A percentile compares a stretch with the other conserved stretches of the same genome.
Evolutionary conservation across 2,888 invertebrate species (phyloP).

Genomic region (Macaria notata): DNA sequence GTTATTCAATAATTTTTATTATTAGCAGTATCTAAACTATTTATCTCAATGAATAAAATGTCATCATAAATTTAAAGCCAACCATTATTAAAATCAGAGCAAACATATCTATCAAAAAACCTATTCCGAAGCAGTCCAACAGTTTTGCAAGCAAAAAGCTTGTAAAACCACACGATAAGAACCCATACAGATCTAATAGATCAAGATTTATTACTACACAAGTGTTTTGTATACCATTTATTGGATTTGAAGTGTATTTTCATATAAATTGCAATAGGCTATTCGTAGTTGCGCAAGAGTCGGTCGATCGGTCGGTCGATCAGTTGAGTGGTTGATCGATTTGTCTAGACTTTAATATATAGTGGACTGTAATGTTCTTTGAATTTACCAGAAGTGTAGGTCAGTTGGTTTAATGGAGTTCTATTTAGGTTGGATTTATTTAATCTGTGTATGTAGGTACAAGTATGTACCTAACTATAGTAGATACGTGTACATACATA

Average conservation of each 20-base stretch:
- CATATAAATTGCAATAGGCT: constrained; percentile 31
- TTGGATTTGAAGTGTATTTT: constrained; percentile 32
- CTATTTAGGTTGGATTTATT: too few species aligned
- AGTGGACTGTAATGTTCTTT: constrained; percentile 5
- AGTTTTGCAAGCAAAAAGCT: constrained; percentile 25
- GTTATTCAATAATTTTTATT: too few species aligned
- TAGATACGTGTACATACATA: too few species aligned
- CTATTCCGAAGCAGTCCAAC: not conserved
- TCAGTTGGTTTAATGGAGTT: not conserved
- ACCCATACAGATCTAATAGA: constrained; percentile 28
- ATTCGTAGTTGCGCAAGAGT: constrained; percentile 30
- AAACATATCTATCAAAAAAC: too few species aligned
- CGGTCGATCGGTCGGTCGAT: constrained; percentile 6
- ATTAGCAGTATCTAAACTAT: too few species aligned
- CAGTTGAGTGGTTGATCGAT: constrained; percentile 26
- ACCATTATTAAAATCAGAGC: too few species aligned
- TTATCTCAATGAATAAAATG: too few species aligned
- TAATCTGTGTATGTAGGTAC: too few species aligned
- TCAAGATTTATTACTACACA: constrained; percentile 29
- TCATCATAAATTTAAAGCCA: too few species aligned
- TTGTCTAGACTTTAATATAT: constrained; percentile 27
- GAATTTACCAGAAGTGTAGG: not conserved
- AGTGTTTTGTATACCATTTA: constrained; percentile 32
- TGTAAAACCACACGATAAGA: constrained; percentile 27
- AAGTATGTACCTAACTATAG: too few species aligned